Percentiles rank a stretch among this genome's conserved stretches.
Conservation (phyloP, 2,113 vertebrate genomes). For the Lampris megalopsis region DNA sequence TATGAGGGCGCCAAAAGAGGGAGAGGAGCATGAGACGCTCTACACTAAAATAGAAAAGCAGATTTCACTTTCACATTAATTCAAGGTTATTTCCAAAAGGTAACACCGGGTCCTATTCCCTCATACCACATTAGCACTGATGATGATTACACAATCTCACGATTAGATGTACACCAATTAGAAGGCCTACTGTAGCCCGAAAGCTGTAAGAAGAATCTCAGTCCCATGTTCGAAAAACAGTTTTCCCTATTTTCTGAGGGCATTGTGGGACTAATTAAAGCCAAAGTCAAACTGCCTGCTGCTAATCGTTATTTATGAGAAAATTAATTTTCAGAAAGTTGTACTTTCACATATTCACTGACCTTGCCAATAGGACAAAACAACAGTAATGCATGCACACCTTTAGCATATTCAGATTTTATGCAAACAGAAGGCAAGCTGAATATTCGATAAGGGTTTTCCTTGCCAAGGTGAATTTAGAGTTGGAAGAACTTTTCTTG, state of each 20-base stretch:
- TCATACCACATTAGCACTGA: background rate
- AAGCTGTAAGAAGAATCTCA: conserved; percentile 53
- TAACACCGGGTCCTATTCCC: conserved; percentile 12
- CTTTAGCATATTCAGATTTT: conserved; percentile 70
- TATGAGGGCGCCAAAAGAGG: background rate
- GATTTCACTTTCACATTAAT: background rate
- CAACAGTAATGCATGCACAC: conserved; percentile 71
- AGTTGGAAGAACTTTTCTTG: conserved; percentile 20
- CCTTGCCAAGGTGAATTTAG: conserved; percentile 59
- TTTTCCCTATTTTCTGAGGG: conserved; percentile 47
- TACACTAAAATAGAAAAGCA: conserved; percentile 4
- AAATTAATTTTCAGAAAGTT: conserved; percentile 62
- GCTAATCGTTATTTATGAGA: conserved; percentile 76
- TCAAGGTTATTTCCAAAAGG: conserved; percentile 9
- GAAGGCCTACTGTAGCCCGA: conserved; percentile 8
- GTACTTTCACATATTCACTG: conserved; percentile 61
- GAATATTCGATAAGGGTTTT: conserved; percentile 71
- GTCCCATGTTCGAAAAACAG: conserved; percentile 64
- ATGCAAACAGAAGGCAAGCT: conserved; percentile 70
- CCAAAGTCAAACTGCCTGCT: conserved; percentile 61
- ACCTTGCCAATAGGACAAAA: conserved; percentile 66
- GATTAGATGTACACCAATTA: conserved; percentile 55
- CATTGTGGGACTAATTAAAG: conserved; percentile 65
- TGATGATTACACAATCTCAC: conserved; percentile 46
- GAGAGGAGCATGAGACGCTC: conserved; percentile 6